Percentiles rank a stretch among this genome's conserved stretches.
These are phyloP conservation scores for Lasius platythorax DNA, from an alignment of 2,888 invertebrate genomes.

Conservation along the genomic window DNA sequence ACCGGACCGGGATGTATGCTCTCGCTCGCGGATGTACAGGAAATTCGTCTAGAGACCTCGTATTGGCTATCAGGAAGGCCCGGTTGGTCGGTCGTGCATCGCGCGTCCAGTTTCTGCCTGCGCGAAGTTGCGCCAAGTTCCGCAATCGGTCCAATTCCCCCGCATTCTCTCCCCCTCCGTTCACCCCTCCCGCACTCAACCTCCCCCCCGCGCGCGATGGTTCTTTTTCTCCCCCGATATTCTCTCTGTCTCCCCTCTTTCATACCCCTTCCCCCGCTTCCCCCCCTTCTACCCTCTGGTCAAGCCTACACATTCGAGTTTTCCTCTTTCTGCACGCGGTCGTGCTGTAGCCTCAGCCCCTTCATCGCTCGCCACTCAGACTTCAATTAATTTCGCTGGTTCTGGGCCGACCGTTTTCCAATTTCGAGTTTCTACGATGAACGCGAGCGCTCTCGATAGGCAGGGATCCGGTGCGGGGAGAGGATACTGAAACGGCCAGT, in stretches of 20 bases:
- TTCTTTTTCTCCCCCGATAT: slow-evolving; percentile 65
- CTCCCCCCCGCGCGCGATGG: slow-evolving; percentile 29
- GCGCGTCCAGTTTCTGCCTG: slow-evolving; percentile 65
- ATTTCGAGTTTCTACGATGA: slow-evolving; percentile 78
- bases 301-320: slow-evolving; percentile 66
- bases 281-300: slow-evolving; percentile 26
- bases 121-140: slow-evolving; percentile 71
- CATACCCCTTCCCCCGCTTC: slow-evolving; percentile 30
- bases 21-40: slow-evolving; percentile 49
- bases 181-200: slow-evolving; percentile 26
- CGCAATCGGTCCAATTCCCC: slow-evolving; percentile 68
- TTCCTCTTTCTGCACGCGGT: slow-evolving; percentile 70
- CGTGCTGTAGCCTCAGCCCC: slow-evolving; percentile 66
- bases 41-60: slow-evolving; percentile 68
- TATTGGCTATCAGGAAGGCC: slow-evolving; percentile 74
- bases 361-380: slow-evolving; percentile 78
- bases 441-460: slow-evolving; percentile 69
- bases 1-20: slow-evolving; percentile 38
- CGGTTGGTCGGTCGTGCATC: slow-evolving; percentile 61
- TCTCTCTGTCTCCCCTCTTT: slow-evolving; percentile 50
- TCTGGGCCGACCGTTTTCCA: slow-evolving; percentile 78
- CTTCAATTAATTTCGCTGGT: slow-evolving; percentile 81
- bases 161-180: slow-evolving; percentile 12
- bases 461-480: slow-evolving; percentile 48
- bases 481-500: slow-evolving; percentile 13